Conservation (phyloP, 2,113 vertebrate genomes). For the Rhinichthys klamathensis region DNA sequence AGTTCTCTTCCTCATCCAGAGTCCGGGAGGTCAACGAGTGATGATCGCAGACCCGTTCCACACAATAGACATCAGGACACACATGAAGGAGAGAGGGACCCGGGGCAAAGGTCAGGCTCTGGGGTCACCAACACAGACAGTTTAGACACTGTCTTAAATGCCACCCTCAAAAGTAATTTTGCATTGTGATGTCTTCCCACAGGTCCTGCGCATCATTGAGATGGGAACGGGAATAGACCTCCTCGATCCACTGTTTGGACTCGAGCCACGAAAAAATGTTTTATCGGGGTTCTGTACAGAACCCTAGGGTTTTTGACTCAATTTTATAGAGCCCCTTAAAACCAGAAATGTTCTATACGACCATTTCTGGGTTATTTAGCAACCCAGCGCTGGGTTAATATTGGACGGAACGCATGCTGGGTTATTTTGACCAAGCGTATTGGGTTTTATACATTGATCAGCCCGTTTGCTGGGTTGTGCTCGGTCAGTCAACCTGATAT, state of each 20-base stretch:
- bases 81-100: conserved; percentile 35
- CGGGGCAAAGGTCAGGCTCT: not conserved
- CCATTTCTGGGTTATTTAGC: not conserved
- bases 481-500: too few relatives aligned
- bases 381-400: not conserved
- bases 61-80: conserved; percentile 27
- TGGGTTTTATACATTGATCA: too few relatives aligned
- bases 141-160: too few relatives aligned
- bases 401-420: not conserved
- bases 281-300: too few relatives aligned
- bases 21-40: not conserved
- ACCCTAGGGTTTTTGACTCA: too few relatives aligned
- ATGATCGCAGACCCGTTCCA: not conserved
- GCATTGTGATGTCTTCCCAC: not conserved
- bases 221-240: too few relatives aligned
- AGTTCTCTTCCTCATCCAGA: not conserved
- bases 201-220: not conserved
- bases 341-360: too few relatives aligned
- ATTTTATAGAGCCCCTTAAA: too few relatives aligned
- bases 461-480: too few relatives aligned
- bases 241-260: too few relatives aligned
- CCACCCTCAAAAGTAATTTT: not conserved
- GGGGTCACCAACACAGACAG: not conserved
- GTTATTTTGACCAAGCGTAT: not conserved
- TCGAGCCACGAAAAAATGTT: too few relatives aligned